Evolutionary conservation across 1,140 invertebrate genomes (phyloP).

Genomic region (Lordiphosa mommai): DNA sequence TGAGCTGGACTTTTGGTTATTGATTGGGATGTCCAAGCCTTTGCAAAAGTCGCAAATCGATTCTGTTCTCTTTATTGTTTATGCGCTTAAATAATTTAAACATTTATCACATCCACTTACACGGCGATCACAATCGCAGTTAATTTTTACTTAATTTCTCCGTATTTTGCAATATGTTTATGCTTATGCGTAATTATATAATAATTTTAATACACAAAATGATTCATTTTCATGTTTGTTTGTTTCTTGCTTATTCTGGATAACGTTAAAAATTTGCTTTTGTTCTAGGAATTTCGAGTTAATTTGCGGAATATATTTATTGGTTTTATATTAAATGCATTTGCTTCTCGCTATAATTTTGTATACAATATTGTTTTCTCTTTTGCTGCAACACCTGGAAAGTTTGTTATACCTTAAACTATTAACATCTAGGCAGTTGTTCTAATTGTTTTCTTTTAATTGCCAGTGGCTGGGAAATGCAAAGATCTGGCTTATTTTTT

Average conservation of each 20-base stretch:
- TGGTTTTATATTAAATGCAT: constrained; percentile 27
- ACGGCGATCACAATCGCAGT: constrained; percentile 72
- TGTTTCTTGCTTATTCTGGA: constrained; percentile 27
- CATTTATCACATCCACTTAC: constrained; percentile 79
- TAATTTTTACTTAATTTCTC: constrained; percentile 55
- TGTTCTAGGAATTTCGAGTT: constrained; percentile 70
- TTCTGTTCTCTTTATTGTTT: constrained; percentile 46
- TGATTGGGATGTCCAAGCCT: constrained; percentile 57
- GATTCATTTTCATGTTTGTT: constrained; percentile 26
- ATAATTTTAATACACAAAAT: constrained; percentile 40
- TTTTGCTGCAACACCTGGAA: constrained; percentile 25
- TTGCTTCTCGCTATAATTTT: constrained; percentile 1
- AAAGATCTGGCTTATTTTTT: constrained; percentile 19
- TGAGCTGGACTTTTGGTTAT: no score
- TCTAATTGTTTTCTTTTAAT: constrained; percentile 1
- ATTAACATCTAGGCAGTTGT: constrained; percentile 13
- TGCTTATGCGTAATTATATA: constrained; percentile 20
- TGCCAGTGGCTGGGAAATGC: constrained; percentile 27
- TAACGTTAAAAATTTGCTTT: constrained; percentile 49
- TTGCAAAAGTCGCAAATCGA: constrained; percentile 62
- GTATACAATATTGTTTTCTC: constrained; percentile 1
- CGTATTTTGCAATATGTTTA: constrained; percentile 2
- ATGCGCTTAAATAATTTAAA: constrained; percentile 76
- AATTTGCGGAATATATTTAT: constrained; percentile 61
- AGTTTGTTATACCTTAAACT: constrained; percentile 31